These are phyloP conservation scores for Dasypolia templi DNA, from an alignment of 2,888 invertebrate species.

Conservation along the genomic window DNA sequence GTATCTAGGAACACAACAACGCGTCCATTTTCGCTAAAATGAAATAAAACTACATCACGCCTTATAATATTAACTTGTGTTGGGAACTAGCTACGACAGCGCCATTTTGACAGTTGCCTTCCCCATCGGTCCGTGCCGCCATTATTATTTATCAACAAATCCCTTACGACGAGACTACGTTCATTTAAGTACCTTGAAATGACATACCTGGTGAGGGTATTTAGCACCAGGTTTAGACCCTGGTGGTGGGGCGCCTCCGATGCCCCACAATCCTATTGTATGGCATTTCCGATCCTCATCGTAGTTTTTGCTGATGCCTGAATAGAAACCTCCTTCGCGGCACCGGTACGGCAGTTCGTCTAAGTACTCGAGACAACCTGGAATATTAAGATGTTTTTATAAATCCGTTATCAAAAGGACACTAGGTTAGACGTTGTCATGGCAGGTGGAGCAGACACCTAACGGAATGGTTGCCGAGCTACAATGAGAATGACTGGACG, in stretches of 20 bases:
- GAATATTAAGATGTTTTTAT: background rate
- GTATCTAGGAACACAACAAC: too few species aligned
- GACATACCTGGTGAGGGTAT: conserved; percentile 48
- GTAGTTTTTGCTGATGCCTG: background rate
- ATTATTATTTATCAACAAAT: background rate
- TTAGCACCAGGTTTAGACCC: background rate
- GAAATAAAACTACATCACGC: too few species aligned
- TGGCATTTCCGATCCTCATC: conserved; percentile 45
- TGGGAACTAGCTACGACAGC: too few species aligned
- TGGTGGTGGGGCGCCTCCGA: conserved; percentile 42
- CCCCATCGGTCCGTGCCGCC: too few species aligned
- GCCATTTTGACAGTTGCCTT: too few species aligned
- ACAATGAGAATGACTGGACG: background rate
- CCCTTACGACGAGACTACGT: background rate
- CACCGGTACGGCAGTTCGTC: conserved; percentile 36
- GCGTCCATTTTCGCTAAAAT: too few species aligned
- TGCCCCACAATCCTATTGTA: conserved; percentile 7
- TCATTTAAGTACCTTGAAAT: background rate
- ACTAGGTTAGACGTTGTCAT: background rate
- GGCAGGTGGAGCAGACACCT: background rate
- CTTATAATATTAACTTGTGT: too few species aligned
- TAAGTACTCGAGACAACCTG: conserved; percentile 54
- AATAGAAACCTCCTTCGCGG: conserved; percentile 34
- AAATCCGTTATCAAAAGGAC: background rate
- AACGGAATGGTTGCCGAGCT: background rate